These are phyloP conservation scores for Diprion similis DNA, from an alignment of 1,140 invertebrate species.

Conservation along the genomic window DNA sequence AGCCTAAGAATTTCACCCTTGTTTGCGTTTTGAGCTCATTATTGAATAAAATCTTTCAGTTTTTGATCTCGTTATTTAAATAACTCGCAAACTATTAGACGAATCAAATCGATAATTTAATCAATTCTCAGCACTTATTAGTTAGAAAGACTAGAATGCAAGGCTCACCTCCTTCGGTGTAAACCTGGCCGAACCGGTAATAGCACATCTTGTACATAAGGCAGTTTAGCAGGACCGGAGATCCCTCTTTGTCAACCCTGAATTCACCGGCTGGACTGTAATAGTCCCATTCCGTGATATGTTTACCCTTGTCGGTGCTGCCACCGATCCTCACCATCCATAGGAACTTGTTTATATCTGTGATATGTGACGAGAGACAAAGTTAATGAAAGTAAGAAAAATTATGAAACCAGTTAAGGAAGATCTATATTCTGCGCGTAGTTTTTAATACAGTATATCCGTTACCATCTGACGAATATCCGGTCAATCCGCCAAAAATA, in stretches of 20 bases:
- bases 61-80: neutral
- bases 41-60: neutral
- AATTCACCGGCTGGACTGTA: constrained; percentile 95
- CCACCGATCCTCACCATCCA: constrained; percentile 99
- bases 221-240: constrained; percentile 85
- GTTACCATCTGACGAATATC: constrained; percentile 97
- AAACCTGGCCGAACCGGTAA: constrained; percentile 91
- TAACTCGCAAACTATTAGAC: neutral
- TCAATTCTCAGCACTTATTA: neutral
- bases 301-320: constrained; percentile 90
- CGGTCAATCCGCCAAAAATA: constrained; percentile 97
- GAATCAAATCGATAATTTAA: constrained; percentile 3
- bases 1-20: neutral
- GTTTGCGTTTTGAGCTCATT: neutral
- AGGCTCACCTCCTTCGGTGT: constrained; percentile 88
- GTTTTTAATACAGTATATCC: constrained; percentile 23
- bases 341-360: constrained; percentile 97
- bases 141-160: constrained; percentile 18
- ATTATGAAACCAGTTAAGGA: neutral
- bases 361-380: constrained; percentile 32
- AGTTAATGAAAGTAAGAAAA: constrained; percentile 3
- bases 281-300: constrained; percentile 97
- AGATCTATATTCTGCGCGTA: neutral
- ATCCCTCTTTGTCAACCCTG: constrained; percentile 90
- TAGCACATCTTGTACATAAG: constrained; percentile 98